Evolutionary conservation across 2,888 invertebrate genomes (phyloP), one percentile per base, ranked within the genome.

Genomic region (Lysandra bellargus): DNA sequence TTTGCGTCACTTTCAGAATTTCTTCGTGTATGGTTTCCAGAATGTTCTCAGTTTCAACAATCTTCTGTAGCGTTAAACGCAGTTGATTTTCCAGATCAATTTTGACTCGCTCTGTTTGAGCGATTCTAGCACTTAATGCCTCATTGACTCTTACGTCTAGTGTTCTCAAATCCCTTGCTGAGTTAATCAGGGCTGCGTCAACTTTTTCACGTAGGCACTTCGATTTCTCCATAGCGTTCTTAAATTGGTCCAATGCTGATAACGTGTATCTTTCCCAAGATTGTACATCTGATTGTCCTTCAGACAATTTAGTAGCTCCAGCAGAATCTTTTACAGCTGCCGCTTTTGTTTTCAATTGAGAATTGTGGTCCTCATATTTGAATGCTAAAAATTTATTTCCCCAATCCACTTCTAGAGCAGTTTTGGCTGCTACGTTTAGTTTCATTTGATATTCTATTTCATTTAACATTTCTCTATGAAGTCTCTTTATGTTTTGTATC

Each of bases 361-460:
- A 95, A 86, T 97, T 97, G 1, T 93, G 88, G 0, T 96, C 95
- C 85, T 98, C 98, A 69, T 97, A 96, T 85, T 97, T 96, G 84
- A 97, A 96, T 1, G 98, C 96, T 83, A 97, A 96, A 83, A 95
- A 96, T 91, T 98, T 98, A 87, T 98, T 97, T 84, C 98, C 98
- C 98, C 98, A 98, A 87, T 98, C 98, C 82, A 96, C 96, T 91
- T 98, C 98, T 81, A 98, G 88, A 40, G 97, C 95, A 82, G 96
- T 95, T 86, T 98, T 98, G 0, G 97, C 96, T 0, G 97, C 96
- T 78, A 97, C 96, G 85, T 98, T 96, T 87, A 97, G 96, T 37
- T 95, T 88, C 84, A 97, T 91, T 87, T 98, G 97, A 78, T 95
- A 92, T 80, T 97, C 96, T 1, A 97, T 95, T 82, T 97, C 96